A percentile compares a stretch with the other conserved stretches of the same genome.
phyloP scores from a whole-genome alignment of 2,113 vertebrate genomes.

The Lycaon pictus region DNA sequence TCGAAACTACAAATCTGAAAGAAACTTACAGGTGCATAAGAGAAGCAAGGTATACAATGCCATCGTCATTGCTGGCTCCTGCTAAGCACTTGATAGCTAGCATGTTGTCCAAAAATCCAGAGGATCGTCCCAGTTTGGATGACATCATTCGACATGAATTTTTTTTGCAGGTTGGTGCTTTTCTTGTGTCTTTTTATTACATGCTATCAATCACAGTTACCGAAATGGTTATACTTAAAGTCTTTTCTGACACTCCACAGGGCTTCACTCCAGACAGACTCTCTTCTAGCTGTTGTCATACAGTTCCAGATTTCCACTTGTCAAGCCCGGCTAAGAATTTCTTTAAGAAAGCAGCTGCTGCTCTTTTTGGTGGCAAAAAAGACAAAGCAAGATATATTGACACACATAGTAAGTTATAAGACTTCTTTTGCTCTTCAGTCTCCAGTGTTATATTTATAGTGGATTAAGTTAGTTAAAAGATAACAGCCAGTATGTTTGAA shows the following conservation, averaged over 20 bases:
- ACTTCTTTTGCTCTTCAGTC: neutral
- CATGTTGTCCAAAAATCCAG: slow-evolving; percentile 96
- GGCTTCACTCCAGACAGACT: slow-evolving; percentile 98
- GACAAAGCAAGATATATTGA: slow-evolving; percentile 98
- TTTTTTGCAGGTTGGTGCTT: slow-evolving; percentile 93
- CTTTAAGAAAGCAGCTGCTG: slow-evolving; percentile 98
- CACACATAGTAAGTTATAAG: slow-evolving; percentile 92
- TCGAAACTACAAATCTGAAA: slow-evolving; percentile 98
- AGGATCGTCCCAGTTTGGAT: slow-evolving; percentile 95
- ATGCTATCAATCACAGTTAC: neutral
- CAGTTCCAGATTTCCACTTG: slow-evolving; percentile 96
- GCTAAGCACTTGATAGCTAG: slow-evolving; percentile 95
- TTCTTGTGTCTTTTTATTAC: neutral
- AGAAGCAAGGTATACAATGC: slow-evolving; percentile 96
- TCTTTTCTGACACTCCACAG: slow-evolving; percentile 83
- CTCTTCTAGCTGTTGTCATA: slow-evolving; percentile 95
- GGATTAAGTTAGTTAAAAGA: neutral
- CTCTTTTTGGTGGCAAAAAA: slow-evolving; percentile 97
- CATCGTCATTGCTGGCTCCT: slow-evolving; percentile 93
- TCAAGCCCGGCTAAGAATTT: slow-evolving; percentile 99
- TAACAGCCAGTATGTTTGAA: neutral
- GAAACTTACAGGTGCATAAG: slow-evolving; percentile 98
- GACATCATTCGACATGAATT: slow-evolving; percentile 96
- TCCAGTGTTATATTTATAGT: neutral
- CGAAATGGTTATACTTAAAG: slow-evolving; percentile 45